phyloP scores from a whole-genome alignment of 2,888 invertebrate species.

The Seira musarum region DNA sequence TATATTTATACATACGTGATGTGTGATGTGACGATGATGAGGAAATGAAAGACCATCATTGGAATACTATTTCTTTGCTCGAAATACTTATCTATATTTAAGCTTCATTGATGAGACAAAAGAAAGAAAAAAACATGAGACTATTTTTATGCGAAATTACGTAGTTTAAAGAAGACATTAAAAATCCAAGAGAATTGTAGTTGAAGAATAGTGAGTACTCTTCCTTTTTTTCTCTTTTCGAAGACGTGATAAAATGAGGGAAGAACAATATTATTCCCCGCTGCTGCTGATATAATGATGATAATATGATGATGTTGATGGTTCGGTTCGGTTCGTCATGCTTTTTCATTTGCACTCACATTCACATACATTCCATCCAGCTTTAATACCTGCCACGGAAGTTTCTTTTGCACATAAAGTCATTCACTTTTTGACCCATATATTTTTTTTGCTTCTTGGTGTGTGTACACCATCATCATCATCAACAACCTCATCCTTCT shows the following conservation, averaged over 20 bases:
- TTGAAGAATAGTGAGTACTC: too few species aligned
- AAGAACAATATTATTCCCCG: slow-evolving; percentile 55
- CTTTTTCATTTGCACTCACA: slow-evolving; percentile 24
- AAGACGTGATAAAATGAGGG: not conserved
- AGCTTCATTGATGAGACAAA: too few species aligned
- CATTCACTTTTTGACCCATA: slow-evolving; percentile 70
- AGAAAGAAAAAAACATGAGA: too few species aligned
- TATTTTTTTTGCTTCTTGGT: slow-evolving; percentile 52
- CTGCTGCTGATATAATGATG: slow-evolving; percentile 20
- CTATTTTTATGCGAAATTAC: too few species aligned
- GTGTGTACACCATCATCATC: slow-evolving; percentile 39
- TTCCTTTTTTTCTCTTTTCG: not conserved
- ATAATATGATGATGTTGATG: too few species aligned
- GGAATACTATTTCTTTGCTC: too few species aligned
- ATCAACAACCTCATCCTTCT: slow-evolving; percentile 30
- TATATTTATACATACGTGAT: too few species aligned
- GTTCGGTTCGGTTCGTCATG: slow-evolving; percentile 13
- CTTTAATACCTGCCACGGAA: slow-evolving; percentile 63
- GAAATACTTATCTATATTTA: too few species aligned
- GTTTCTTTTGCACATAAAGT: slow-evolving; percentile 70
- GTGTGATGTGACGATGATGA: too few species aligned
- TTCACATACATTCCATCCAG: slow-evolving; percentile 36
- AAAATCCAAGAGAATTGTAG: too few species aligned
- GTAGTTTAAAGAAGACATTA: too few species aligned
- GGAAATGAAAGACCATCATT: too few species aligned